Evolutionary conservation across 1,140 invertebrate species (phyloP).

Genomic region (Drosophila teissieri): DNA sequence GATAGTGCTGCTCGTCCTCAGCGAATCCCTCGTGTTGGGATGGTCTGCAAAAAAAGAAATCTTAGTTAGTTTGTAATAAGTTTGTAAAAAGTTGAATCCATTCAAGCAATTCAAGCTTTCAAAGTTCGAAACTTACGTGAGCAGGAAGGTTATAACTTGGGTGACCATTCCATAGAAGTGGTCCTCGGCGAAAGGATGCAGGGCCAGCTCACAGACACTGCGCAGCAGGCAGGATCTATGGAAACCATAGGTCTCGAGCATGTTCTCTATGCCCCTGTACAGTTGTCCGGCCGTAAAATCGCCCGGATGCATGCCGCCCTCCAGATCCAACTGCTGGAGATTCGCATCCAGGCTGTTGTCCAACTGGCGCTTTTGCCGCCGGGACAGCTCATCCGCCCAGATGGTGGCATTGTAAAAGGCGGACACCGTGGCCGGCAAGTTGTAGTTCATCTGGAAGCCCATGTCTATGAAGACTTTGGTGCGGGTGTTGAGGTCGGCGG

Average conservation of each 20-base stretch:
- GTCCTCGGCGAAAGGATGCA: conserved; percentile 72
- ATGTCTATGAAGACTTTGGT: conserved; percentile 67
- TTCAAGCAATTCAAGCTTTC: too few relatives aligned
- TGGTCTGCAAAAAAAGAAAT: conserved; percentile 59
- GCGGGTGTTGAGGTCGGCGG: conserved; percentile 52
- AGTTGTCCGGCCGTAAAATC: conserved; percentile 80
- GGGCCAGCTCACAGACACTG: conserved; percentile 75
- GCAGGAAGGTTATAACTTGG: conserved; percentile 68
- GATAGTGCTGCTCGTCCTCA: conserved; percentile 53
- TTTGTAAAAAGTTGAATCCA: too few relatives aligned
- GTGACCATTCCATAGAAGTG: conserved; percentile 61
- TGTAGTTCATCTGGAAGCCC: conserved; percentile 79
- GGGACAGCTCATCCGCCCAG: conserved; percentile 58
- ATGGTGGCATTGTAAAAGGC: conserved; percentile 72
- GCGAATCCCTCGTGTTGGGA: conserved; percentile 76
- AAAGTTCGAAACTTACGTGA: conserved; percentile 65
- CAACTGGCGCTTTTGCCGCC: conserved; percentile 44
- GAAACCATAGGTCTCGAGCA: conserved; percentile 62
- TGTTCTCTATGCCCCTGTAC: conserved; percentile 59
- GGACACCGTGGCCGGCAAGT: conserved; percentile 48
- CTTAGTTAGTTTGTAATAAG: too few relatives aligned
- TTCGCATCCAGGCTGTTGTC: conserved; percentile 8
- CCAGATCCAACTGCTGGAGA: background rate
- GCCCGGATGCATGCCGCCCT: conserved; percentile 46
- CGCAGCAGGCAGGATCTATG: conserved; percentile 71